Evolutionary conservation across 2,113 vertebrate genomes (phyloP).

Genomic region (Microcebus lehilahytsara): DNA sequence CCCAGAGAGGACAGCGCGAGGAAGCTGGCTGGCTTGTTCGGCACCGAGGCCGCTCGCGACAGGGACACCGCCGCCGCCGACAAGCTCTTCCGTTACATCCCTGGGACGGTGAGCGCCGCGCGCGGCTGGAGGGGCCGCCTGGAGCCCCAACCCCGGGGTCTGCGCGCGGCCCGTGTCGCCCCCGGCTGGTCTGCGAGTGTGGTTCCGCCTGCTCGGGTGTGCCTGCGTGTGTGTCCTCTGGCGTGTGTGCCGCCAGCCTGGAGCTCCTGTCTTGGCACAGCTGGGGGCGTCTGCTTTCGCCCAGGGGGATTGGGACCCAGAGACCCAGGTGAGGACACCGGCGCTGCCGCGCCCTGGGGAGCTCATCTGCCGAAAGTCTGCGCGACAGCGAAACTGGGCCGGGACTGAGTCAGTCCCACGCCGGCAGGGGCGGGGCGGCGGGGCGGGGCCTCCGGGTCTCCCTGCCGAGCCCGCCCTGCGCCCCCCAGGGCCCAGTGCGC

Average conservation of each 20-base stretch:
- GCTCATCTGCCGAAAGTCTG: conserved; percentile 52
- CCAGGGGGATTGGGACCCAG: background rate
- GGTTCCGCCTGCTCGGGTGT: background rate
- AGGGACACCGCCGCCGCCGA: conserved; percentile 77
- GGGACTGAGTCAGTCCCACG: background rate
- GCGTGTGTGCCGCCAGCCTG: too few species aligned
- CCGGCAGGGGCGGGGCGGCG: background rate
- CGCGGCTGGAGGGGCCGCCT: too few species aligned
- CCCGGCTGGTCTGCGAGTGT: background rate
- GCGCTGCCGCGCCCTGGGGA: conserved; percentile 32
- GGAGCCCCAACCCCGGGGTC: too few species aligned
- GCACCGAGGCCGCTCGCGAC: conserved; percentile 75
- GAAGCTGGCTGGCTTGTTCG: conserved; percentile 81
- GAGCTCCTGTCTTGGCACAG: background rate
- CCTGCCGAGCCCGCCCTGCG: too few species aligned
- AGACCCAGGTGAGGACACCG: background rate
- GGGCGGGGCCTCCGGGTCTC: conserved; percentile 5
- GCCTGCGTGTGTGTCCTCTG: background rate
- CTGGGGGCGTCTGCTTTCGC: background rate
- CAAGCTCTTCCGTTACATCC: conserved; percentile 86
- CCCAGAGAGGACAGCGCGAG: conserved; percentile 82
- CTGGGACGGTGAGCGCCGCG: conserved; percentile 80
- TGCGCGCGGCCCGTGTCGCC: too few species aligned
- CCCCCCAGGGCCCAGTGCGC: background rate
- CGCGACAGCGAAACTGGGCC: conserved; percentile 59